These are phyloP conservation scores for Tiphia femorata DNA, from an alignment of 2,888 invertebrate species.

Conservation along the genomic window DNA sequence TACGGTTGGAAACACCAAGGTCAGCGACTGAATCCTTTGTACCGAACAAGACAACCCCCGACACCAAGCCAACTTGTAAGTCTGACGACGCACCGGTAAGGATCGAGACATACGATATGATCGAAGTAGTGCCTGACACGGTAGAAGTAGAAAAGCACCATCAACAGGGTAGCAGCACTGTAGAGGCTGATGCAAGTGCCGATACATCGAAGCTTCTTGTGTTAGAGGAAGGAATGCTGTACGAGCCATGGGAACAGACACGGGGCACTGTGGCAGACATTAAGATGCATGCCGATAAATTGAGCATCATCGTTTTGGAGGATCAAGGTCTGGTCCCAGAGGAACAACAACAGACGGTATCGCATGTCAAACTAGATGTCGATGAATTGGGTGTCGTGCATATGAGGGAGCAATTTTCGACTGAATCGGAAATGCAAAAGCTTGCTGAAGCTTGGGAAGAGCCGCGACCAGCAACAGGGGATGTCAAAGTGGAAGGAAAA, in stretches of 20 bases:
- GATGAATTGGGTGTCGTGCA: no score
- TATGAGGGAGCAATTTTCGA: no score
- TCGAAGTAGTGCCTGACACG: slow-evolving; percentile 63
- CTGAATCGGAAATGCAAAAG: no score
- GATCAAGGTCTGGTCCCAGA: neutral
- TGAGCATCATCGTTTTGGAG: no score
- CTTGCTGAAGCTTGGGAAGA: no score
- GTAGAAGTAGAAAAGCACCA: slow-evolving; percentile 66
- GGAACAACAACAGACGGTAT: neutral
- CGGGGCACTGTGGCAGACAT: no score
- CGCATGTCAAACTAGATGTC: no score
- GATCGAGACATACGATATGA: slow-evolving; percentile 48
- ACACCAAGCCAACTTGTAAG: slow-evolving; percentile 62
- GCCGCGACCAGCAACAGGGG: no score
- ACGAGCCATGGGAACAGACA: neutral
- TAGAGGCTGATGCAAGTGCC: slow-evolving; percentile 50
- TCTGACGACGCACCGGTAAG: slow-evolving; percentile 59
- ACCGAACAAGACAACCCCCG: slow-evolving; percentile 43
- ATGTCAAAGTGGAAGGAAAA: no score
- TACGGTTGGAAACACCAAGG: slow-evolving; percentile 20
- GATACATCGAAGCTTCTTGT: slow-evolving; percentile 36
- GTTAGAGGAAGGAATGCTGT: slow-evolving; percentile 23
- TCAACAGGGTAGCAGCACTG: slow-evolving; percentile 59
- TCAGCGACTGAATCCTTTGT: slow-evolving; percentile 36
- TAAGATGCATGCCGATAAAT: no score